These are phyloP conservation scores for Spea multiplicata DNA, from an alignment of 2,113 vertebrate genomes.

Conservation along the genomic window DNA sequence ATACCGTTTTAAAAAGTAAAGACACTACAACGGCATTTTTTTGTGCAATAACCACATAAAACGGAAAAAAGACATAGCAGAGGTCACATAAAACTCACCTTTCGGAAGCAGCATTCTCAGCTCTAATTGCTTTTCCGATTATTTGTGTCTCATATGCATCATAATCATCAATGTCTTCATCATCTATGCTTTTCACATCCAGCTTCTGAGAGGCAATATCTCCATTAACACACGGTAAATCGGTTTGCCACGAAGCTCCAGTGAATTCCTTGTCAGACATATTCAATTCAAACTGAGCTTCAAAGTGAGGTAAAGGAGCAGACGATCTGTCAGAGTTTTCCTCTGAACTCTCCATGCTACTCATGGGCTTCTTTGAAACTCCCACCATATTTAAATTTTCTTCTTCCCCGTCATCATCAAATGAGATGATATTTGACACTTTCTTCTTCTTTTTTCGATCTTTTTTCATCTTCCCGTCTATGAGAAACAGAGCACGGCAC, in stretches of 20 bases:
- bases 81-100: slow-evolving; percentile 63
- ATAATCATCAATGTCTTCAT: slow-evolving; percentile 68
- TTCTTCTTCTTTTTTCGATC: slow-evolving; percentile 93
- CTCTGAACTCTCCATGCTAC: slow-evolving; percentile 64
- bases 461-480: slow-evolving; percentile 79
- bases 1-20: too few relatives aligned
- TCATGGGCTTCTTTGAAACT: slow-evolving; percentile 50
- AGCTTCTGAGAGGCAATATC: slow-evolving; percentile 66
- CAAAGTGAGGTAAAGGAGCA: slow-evolving; percentile 53
- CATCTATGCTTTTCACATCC: slow-evolving; percentile 75
- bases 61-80: neutral
- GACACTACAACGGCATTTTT: too few relatives aligned
- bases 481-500: slow-evolving; percentile 30
- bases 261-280: slow-evolving; percentile 58
- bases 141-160: slow-evolving; percentile 34
- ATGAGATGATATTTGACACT: slow-evolving; percentile 95
- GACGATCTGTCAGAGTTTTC: slow-evolving; percentile 65
- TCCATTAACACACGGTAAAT: slow-evolving; percentile 64
- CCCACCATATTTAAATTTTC: slow-evolving; percentile 69
- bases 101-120: slow-evolving; percentile 52
- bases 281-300: slow-evolving; percentile 55
- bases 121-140: slow-evolving; percentile 50
- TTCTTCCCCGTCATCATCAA: slow-evolving; percentile 83
- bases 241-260: slow-evolving; percentile 57
- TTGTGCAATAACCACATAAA: too few relatives aligned